These are phyloP conservation scores for Pogonocichla stellata DNA, from an alignment of 2,113 vertebrate species.

Conservation along the genomic window DNA sequence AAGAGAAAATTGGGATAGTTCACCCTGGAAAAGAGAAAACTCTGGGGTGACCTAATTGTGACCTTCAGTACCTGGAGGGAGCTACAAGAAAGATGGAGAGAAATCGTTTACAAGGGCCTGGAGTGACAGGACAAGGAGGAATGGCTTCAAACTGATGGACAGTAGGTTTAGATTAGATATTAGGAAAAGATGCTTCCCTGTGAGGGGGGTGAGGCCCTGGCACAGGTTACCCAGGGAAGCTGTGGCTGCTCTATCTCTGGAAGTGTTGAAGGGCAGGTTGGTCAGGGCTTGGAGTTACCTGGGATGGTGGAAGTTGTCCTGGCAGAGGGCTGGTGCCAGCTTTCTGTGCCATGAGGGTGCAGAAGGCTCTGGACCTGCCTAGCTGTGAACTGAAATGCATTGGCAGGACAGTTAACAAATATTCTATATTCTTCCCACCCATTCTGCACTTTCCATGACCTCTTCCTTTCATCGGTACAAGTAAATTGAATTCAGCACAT, in stretches of 20 bases:
- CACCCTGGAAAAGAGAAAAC: neutral
- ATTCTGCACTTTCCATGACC: conserved; percentile 45
- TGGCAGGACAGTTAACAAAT: neutral
- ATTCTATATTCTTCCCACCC: neutral
- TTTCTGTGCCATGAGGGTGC: neutral
- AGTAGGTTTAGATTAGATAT: neutral
- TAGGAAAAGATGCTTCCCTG: neutral
- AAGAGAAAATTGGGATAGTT: neutral
- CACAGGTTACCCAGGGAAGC: neutral
- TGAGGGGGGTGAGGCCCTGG: neutral
- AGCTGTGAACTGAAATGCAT: neutral
- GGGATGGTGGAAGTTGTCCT: neutral
- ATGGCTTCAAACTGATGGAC: neutral
- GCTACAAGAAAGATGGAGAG: neutral
- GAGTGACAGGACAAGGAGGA: too few relatives aligned
- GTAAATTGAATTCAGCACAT: conserved; percentile 60
- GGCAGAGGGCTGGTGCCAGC: neutral
- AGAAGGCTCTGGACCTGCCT: neutral
- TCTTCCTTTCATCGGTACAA: neutral
- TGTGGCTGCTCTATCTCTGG: neutral
- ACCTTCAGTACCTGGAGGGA: neutral
- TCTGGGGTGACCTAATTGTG: neutral
- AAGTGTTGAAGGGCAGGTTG: neutral
- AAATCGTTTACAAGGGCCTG: neutral
- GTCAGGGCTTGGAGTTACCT: neutral